Base-by-base conservation (phyloP, 2,888 invertebrate genomes). In the Kryphioiulus occultus region DNA sequence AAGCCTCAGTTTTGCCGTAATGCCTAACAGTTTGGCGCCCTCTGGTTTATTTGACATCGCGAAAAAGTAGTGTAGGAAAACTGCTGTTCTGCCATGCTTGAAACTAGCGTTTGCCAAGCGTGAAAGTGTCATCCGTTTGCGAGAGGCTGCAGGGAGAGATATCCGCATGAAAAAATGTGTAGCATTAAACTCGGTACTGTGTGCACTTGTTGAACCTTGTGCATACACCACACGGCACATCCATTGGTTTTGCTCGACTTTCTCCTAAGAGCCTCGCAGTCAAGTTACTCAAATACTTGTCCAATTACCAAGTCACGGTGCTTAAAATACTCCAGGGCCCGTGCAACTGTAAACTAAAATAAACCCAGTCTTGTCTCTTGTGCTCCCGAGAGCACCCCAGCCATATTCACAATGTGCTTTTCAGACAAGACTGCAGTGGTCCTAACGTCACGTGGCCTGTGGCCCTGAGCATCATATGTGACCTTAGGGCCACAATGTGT, bases 31-130 rank as follows among this genome's bases (percentile, higher is more conserved):
- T 17, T 83, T 22, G 32, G 83, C 32, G 35, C 32, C 83, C 35
- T 30, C 32, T 83, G 30, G 10, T 83, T 83, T n/a, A 53, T 53
- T 53, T 53, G 53, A 53, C 53, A n/a, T 53, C 3, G n/a, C 53
- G 53, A 53, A 53, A 4, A 53, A 53, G 53, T 53, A 53, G 53
- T 53, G 53, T 53, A n/a, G 53, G 53, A 53, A 53, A 53, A 12
- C n/a, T 53, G 53, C 53, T 53, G 53, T n/a, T 53, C 53, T n/a
- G 53, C n/a, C 53, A 53, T 53, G 53, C 53, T 53, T 53, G 53
- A 53, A 53, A 53, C 53, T 53, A 5, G n/a, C 53, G 53, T n/a
- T n/a, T 53, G 53, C 53, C 53, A 53, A 53, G 53, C 53, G 53
- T 53, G 53, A 53, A 53, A 53, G 53, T 53, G 53, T n/a, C 53